Evolutionary conservation across 30 jellyfish, hydroid and myxozoan genomes (phyloP), one percentile per base, ranked within the genome.

Genomic region (Nemopilema nomurai): DNA sequence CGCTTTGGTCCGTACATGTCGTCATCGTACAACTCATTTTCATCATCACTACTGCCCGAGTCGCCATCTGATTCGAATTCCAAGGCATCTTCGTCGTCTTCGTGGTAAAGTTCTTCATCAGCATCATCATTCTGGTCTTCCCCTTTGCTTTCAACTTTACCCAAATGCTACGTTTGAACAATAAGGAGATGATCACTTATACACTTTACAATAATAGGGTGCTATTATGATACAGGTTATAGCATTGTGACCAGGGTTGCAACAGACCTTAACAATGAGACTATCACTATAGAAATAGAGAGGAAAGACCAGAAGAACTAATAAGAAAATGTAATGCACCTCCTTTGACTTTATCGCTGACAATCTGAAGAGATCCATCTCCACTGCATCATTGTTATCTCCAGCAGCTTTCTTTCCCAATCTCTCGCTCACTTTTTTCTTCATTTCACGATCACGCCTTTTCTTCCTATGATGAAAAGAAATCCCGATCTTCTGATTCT

Each of bases 321-420:
- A 3, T 6, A 22, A 71, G 65, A 1, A 27, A 0, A 1, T 3
- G 51, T n/a, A 51, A 13, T 28, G n/a, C 23, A 93, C 98, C 96
- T 93, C 72, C 79, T 93, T 89, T 29, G 31, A 88, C 27, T 88
- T 50, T 28, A 93, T 93, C 68, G 80, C 90, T 67, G 83, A 82
- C 62, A 93, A 63, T 19, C 96, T 49, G 77, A 93, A 93, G 69
- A 93, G 81, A 88, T 93, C 98, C 80, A 87, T 83, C 71, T 93
- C 98, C 18, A 82, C 19, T 16, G 92, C 33, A 17, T 87, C 97
- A 28, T 89, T 95, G 33, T 64, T 83, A 27, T 85, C 81, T 28
- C 91, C 93, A 3, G 97, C 85, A 1, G 90, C 74, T 62, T 89
- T 88, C 69, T 75, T 74, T 21, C 97, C 98, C 33, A 93, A 87